Percentiles rank a stretch among this genome's conserved stretches.
These are phyloP conservation scores for Ammospiza maritima DNA, from an alignment of 2,797 vertebrate genomes.

Conservation along the genomic window DNA sequence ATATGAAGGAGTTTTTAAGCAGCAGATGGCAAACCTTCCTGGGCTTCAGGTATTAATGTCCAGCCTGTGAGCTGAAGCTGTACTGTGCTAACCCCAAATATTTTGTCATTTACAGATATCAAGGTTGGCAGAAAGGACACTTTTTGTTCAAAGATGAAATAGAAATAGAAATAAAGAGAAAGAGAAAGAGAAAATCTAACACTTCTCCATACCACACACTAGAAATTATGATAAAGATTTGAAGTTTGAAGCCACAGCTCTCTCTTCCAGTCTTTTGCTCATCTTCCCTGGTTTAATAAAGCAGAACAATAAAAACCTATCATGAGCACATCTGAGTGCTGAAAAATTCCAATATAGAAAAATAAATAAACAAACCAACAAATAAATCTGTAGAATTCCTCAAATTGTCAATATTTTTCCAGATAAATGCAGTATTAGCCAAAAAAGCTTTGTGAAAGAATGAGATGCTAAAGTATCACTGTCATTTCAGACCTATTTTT, in stretches of 20 bases:
- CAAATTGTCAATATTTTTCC: not conserved
- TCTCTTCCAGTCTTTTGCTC: not conserved
- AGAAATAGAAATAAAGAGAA: rapidly evolving
- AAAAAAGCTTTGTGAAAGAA: not conserved
- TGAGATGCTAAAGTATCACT: not conserved
- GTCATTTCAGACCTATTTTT: not conserved
- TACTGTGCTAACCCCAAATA: not conserved
- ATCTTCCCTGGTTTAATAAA: not conserved
- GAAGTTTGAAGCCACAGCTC: not conserved
- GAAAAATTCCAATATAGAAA: not conserved
- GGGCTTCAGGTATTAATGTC: not conserved
- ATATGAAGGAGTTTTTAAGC: not conserved
- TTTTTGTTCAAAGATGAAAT: not conserved
- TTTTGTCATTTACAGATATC: not conserved
- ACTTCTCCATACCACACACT: not conserved
- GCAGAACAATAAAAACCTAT: not conserved
- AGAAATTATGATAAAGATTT: not conserved
- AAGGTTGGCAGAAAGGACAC: not conserved
- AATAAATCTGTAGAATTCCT: not conserved
- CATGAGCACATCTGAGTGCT: not conserved
- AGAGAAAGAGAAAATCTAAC: no score
- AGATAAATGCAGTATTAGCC: not conserved
- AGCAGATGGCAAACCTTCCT: not conserved
- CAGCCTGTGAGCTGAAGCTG: not conserved
- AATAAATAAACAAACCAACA: not conserved